Evolutionary conservation across 1,140 invertebrate genomes (phyloP).

Genomic region (Orius insidiosus): DNA sequence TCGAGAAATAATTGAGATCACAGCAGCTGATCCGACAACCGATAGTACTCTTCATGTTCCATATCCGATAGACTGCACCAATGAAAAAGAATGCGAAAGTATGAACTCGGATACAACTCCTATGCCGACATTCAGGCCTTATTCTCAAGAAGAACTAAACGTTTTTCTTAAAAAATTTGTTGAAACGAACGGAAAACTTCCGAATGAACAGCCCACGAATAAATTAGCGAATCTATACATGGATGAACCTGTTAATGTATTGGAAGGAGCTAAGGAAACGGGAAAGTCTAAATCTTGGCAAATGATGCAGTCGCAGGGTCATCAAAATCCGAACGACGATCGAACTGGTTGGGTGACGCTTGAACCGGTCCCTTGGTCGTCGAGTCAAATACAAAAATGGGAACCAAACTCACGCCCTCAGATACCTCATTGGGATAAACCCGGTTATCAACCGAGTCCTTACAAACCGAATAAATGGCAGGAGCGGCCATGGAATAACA

Average conservation of each 20-base stretch:
- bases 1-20: constrained; percentile 10
- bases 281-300: constrained; percentile 25
- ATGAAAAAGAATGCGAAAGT: constrained; percentile 12
- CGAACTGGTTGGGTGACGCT: constrained; percentile 57
- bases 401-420: constrained; percentile 29
- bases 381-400: constrained; percentile 64
- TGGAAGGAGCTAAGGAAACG: constrained; percentile 16
- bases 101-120: constrained; percentile 5
- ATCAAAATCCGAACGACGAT: constrained; percentile 42
- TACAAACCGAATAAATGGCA: constrained; percentile 15
- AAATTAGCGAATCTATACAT: constrained; percentile 19
- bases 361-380: constrained; percentile 58
- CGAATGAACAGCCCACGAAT: constrained; percentile 14
- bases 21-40: constrained; percentile 9
- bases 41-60: constrained; percentile 7
- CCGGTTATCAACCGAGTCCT: no score
- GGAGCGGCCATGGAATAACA: constrained; percentile 24
- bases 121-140: constrained; percentile 21
- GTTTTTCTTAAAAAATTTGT: constrained; percentile 20
- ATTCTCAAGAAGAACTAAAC: constrained; percentile 22
- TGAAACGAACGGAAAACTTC: constrained; percentile 12
- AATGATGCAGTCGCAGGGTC: constrained; percentile 24
- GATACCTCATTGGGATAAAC: constrained; percentile 13
- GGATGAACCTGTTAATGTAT: constrained; percentile 19
- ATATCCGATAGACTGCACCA: constrained; percentile 13